These are phyloP conservation scores for Nothocercus nigrocapillus DNA, from an alignment of 2,113 vertebrate species.

Conservation along the genomic window DNA sequence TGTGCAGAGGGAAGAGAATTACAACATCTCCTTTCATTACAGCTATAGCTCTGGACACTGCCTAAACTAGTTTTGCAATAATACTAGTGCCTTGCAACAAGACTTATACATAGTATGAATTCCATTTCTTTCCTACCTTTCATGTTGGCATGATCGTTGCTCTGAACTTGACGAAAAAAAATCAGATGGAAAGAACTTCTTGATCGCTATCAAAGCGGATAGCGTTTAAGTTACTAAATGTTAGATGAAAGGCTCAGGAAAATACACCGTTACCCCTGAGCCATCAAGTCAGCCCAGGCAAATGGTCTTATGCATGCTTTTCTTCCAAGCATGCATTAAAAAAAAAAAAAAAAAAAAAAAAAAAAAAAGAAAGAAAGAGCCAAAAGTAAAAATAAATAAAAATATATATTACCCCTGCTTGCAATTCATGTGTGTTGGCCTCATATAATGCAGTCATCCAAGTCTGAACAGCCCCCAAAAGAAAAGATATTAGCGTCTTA, in stretches of 20 bases:
- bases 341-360: background rate
- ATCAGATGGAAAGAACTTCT: constrained; percentile 26
- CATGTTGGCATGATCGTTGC: constrained; percentile 53
- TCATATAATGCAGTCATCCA: background rate
- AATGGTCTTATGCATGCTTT: background rate
- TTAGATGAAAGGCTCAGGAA: background rate
- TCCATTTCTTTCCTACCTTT: constrained; percentile 53
- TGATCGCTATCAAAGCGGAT: background rate
- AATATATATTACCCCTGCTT: background rate
- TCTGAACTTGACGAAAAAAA: background rate
- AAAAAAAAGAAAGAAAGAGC: background rate
- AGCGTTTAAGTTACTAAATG: background rate
- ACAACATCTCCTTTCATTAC: constrained; percentile 9
- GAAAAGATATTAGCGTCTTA: background rate
- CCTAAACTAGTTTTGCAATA: constrained; percentile 39
- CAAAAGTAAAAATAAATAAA: background rate
- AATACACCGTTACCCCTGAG: background rate
- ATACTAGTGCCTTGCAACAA: constrained; percentile 29
- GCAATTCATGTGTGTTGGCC: background rate
- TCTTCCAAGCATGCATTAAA: background rate
- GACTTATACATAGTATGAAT: background rate
- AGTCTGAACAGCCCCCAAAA: background rate
- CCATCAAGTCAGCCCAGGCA: background rate
- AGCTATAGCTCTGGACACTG: background rate
- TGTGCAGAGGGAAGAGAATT: background rate